A percentile compares a stretch with the other conserved stretches of the same genome.
Evolutionary conservation across 2,797 vertebrate genomes (phyloP).

Genomic region (Erithacus rubecula): DNA sequence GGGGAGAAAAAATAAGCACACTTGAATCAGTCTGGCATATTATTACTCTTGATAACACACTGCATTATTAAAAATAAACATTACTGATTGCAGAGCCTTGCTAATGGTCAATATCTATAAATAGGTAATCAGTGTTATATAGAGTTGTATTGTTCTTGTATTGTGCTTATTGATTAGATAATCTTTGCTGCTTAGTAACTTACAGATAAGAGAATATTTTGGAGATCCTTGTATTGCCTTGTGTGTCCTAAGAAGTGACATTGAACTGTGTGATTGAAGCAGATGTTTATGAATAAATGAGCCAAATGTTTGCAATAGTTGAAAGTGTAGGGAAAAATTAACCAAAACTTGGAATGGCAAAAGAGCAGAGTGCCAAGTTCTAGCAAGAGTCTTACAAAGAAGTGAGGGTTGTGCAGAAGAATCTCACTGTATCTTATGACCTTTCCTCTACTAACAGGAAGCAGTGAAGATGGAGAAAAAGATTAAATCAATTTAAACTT

Average conservation of each 20-base stretch:
- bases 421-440: background rate
- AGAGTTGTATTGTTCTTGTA: conserved; percentile 55
- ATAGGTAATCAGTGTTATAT: background rate
- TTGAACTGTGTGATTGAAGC: conserved; percentile 64
- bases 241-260: conserved; percentile 25
- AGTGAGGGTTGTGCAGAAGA: background rate
- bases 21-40: background rate
- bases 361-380: background rate
- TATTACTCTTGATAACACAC: conserved; percentile 1
- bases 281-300: conserved; percentile 56
- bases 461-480: conserved; percentile 97
- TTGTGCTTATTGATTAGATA: conserved; percentile 67
- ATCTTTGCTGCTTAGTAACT: background rate
- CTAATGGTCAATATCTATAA: conserved; percentile 27
- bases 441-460: conserved; percentile 79
- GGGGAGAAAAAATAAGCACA: background rate
- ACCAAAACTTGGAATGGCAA: background rate
- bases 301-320: conserved; percentile 24
- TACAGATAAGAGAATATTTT: conserved; percentile 23
- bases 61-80: conserved; percentile 31
- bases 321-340: background rate
- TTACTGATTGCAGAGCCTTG: conserved; percentile 30
- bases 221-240: background rate
- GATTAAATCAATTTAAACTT: conserved; percentile 75
- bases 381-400: background rate